Evolutionary conservation across 2,888 invertebrate species (phyloP).

Genomic region (Oasisia sp.): DNA sequence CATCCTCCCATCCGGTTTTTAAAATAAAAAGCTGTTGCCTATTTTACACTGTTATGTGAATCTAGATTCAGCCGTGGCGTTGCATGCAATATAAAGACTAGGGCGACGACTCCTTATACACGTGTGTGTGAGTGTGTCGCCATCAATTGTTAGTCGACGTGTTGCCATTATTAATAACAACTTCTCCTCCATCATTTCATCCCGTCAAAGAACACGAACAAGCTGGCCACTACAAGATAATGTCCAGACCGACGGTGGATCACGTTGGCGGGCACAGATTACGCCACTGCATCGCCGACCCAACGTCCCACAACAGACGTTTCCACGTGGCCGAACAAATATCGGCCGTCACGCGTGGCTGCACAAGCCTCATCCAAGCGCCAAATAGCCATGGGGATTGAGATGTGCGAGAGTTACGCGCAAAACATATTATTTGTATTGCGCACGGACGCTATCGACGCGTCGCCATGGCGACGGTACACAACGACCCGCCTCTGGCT

Average conservation of each 20-base stretch:
- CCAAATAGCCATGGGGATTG: slow-evolving; percentile 17
- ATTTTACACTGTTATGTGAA: background rate
- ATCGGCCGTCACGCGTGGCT: background rate
- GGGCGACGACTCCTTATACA: background rate
- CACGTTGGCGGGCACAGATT: background rate
- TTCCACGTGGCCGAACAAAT: background rate
- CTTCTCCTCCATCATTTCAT: background rate
- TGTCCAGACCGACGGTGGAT: background rate
- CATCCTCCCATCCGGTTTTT: background rate
- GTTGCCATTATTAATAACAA: background rate
- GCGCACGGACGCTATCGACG: slow-evolving; percentile 6
- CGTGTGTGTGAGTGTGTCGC: background rate
- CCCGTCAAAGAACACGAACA: background rate
- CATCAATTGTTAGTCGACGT: background rate
- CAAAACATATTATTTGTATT: slow-evolving; percentile 17
- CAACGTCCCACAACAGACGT: background rate
- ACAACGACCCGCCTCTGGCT: slow-evolving; percentile 4
- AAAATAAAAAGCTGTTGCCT: background rate
- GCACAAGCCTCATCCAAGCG: background rate
- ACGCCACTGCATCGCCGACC: background rate
- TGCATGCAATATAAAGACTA: background rate
- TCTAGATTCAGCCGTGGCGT: background rate
- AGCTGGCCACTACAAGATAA: background rate
- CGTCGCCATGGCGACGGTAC: background rate
- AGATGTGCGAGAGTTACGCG: slow-evolving; percentile 12